A percentile compares a stretch with the other conserved stretches of the same genome.
These are phyloP conservation scores for Pterocles gutturalis DNA, from an alignment of 2,113 vertebrate genomes.

Conservation along the genomic window DNA sequence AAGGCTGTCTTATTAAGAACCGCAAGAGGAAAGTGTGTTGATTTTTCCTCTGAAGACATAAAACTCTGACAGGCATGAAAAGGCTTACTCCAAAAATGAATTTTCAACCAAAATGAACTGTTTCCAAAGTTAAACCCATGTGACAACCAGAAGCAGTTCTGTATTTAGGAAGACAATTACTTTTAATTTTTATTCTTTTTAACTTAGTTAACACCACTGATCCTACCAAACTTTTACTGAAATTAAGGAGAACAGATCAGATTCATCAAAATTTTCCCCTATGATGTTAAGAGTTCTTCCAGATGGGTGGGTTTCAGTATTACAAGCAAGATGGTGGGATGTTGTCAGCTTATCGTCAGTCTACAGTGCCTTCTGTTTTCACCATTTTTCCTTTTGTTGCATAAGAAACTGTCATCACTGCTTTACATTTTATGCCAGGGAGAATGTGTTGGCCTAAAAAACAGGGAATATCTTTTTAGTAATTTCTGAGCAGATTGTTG, in stretches of 20 bases:
- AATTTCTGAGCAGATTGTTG: slow-evolving; percentile 39
- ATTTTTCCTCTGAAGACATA: not conserved
- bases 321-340: not conserved
- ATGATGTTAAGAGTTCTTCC: not conserved
- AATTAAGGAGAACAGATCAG: not conserved
- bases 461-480: not conserved
- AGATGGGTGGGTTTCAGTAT: not conserved
- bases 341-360: not conserved
- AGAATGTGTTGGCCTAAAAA: not conserved
- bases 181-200: not conserved
- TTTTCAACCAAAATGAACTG: not conserved
- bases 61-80: not conserved
- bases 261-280: not conserved
- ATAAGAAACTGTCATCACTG: not conserved
- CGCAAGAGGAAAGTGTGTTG: not conserved
- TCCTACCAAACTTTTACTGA: not conserved
- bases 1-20: not conserved
- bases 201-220: not conserved
- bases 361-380: not conserved
- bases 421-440: not conserved
- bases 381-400: not conserved
- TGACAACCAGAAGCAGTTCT: not conserved
- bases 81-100: not conserved
- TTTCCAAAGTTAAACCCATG: not conserved
- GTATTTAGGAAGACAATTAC: not conserved